Evolutionary conservation across 2,113 vertebrate species (phyloP).

Genomic region (Odobenus rosmarus): DNA sequence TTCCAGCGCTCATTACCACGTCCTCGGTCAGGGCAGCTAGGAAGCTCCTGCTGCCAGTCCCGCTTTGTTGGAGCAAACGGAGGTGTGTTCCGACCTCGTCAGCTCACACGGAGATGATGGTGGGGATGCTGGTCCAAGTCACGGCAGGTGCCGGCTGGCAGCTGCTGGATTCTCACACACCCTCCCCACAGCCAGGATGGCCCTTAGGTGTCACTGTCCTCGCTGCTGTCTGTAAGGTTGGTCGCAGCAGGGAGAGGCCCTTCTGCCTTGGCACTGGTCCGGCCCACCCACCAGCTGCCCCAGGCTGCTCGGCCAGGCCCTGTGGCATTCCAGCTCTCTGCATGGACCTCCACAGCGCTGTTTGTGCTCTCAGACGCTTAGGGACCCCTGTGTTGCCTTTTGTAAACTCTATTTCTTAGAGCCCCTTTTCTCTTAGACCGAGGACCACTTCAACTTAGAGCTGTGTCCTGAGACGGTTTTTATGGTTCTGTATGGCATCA

Average conservation of each 20-base stretch:
- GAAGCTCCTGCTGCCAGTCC: background rate
- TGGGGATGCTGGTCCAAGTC: background rate
- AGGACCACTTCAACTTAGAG: background rate
- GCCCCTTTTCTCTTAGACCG: background rate
- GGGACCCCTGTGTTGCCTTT: background rate
- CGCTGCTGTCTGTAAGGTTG: background rate
- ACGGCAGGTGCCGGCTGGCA: background rate
- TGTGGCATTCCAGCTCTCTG: background rate
- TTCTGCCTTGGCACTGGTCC: background rate
- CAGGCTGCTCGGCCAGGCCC: background rate
- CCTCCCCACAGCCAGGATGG: background rate
- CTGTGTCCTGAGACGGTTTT: background rate
- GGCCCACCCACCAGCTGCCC: background rate
- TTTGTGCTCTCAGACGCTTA: background rate
- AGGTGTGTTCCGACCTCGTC: background rate
- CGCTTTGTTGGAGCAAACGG: background rate
- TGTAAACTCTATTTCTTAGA: background rate
- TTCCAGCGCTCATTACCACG: background rate
- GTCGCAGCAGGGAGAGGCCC: background rate
- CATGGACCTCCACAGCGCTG: background rate
- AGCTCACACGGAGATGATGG: background rate
- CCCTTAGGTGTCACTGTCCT: background rate
- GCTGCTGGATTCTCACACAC: background rate
- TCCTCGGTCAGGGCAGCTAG: slow-evolving; percentile 37
- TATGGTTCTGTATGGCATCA: background rate